Conservation (phyloP, 2,113 vertebrate genomes). For the Cavia porcellus region DNA sequence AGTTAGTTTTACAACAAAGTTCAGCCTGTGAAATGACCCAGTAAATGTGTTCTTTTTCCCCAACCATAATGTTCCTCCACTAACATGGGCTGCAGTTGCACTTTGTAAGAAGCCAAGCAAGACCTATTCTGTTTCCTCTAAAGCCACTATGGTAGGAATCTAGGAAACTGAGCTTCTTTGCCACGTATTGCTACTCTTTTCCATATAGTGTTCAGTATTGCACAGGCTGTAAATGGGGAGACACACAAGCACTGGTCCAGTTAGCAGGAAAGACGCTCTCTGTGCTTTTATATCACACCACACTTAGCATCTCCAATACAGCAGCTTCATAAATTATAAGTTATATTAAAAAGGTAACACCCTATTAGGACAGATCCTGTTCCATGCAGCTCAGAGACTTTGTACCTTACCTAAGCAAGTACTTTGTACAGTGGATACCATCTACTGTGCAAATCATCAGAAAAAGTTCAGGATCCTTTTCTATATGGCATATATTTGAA, state of each 20-base stretch:
- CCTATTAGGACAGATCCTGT: background rate
- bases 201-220: background rate
- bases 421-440: background rate
- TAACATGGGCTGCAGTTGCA: background rate
- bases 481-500: background rate
- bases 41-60: background rate
- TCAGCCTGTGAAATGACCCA: background rate
- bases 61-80: background rate
- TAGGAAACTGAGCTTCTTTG: background rate
- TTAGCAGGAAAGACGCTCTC: background rate
- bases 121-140: background rate
- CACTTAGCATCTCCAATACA: background rate
- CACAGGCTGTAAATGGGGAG: background rate
- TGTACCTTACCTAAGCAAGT: background rate
- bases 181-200: background rate
- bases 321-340: background rate
- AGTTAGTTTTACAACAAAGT: background rate
- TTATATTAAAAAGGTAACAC: background rate
- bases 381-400: background rate
- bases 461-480: conserved; percentile 16
- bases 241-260: background rate
- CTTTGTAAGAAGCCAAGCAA: background rate
- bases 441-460: background rate
- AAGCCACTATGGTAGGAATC: background rate
- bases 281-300: background rate